Evolutionary conservation across 1,140 invertebrate genomes (phyloP).

Genomic region (Magallana ariakensis): DNA sequence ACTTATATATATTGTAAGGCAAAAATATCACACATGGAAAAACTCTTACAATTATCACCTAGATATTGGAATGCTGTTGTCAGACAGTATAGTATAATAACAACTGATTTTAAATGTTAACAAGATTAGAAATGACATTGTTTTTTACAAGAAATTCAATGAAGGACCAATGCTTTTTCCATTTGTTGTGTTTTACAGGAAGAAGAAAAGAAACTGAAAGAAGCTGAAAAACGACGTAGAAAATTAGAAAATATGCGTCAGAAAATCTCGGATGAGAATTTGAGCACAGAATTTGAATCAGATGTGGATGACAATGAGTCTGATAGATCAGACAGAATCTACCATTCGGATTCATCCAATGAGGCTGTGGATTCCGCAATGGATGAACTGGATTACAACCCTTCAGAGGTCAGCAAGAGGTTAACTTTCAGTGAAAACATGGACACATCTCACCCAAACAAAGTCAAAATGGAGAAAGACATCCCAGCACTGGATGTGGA

Average conservation of each 20-base stretch:
- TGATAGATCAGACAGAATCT: not conserved
- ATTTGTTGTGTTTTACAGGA: slow-evolving; percentile 60
- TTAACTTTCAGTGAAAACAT: slow-evolving; percentile 62
- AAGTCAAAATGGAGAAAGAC: slow-evolving; percentile 66
- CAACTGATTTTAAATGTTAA: too few species aligned
- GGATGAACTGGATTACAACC: not conserved
- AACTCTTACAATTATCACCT: too few species aligned
- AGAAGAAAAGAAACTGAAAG: slow-evolving; percentile 68
- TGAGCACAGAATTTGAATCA: slow-evolving; percentile 78
- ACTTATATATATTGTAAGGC: too few species aligned
- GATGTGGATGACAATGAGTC: slow-evolving; percentile 56
- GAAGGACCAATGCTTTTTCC: too few species aligned
- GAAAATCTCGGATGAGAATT: slow-evolving; percentile 84
- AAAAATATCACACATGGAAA: too few species aligned
- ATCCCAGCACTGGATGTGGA: slow-evolving; percentile 47
- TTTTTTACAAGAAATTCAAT: too few species aligned
- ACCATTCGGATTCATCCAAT: slow-evolving; percentile 63
- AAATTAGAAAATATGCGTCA: slow-evolving; percentile 90
- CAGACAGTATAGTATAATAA: too few species aligned
- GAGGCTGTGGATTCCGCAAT: not conserved
- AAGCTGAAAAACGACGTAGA: slow-evolving; percentile 82
- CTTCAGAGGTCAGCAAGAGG: slow-evolving; percentile 27
- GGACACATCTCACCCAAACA: slow-evolving; percentile 65
- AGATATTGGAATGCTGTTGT: too few species aligned
- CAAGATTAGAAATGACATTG: too few species aligned